These are phyloP conservation scores for Diplodus puntazzo DNA, from an alignment of 2,797 vertebrate species.

Conservation along the genomic window DNA sequence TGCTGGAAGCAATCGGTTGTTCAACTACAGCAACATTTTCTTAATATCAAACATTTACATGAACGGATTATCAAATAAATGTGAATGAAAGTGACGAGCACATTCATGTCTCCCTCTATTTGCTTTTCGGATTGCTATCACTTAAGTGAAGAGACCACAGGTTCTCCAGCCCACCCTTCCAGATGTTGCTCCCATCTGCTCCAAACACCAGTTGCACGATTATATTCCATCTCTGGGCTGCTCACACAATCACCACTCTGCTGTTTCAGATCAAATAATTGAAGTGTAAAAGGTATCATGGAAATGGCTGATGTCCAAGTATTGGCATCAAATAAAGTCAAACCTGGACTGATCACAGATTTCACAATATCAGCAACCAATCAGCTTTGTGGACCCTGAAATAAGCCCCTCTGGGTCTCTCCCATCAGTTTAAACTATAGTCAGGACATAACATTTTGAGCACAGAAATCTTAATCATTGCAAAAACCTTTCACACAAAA, in stretches of 20 bases:
- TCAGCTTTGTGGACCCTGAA: neutral
- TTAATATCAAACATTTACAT: slow-evolving; percentile 27
- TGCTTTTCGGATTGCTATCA: slow-evolving; percentile 43
- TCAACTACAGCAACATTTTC: neutral
- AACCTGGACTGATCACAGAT: neutral
- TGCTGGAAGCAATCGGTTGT: neutral
- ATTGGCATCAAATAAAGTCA: neutral
- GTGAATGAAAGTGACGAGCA: slow-evolving; percentile 29
- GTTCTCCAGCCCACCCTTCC: slow-evolving; percentile 46
- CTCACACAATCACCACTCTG: slow-evolving; percentile 49
- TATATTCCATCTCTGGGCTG: slow-evolving; percentile 40
- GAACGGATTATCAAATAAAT: slow-evolving; percentile 13
- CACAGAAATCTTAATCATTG: neutral
- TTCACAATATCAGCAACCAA: neutral
- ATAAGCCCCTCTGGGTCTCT: neutral
- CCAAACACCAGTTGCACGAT: slow-evolving; percentile 65
- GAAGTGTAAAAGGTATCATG: slow-evolving; percentile 5
- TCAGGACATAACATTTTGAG: neutral
- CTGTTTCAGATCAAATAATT: slow-evolving; percentile 27
- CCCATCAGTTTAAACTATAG: neutral
- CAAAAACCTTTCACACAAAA: neutral
- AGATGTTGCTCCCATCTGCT: slow-evolving; percentile 62
- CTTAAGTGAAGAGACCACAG: slow-evolving; percentile 12
- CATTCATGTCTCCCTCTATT: slow-evolving; percentile 31
- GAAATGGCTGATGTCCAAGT: neutral